Base-by-base conservation (phyloP, 1,140 invertebrate genomes). In the Ditylenchus dipsaci region DNA sequence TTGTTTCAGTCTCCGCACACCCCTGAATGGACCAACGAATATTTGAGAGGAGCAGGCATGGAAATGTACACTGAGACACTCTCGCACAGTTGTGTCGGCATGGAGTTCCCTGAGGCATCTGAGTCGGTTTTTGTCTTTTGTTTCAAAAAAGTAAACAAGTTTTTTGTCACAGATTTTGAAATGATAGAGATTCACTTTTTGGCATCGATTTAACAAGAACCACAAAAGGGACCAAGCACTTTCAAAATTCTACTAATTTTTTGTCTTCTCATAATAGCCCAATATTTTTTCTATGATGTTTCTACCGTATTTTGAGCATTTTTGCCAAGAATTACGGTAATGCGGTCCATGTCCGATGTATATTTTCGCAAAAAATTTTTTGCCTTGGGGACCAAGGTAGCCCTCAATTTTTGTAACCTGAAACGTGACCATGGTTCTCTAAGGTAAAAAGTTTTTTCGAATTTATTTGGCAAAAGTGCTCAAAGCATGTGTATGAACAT, bases 1-100 rank as follows among this genome's bases (percentile, higher is more conserved):
- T 1, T 19, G 62, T 76, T 86, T 78, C 88, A 96, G 93, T 95
- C 92, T 84, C 92, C 93, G 85, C 93, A 97, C 87, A 96, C 92
- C 86, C 92, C 95, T 87, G 90, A 92, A 84, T 99, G 96, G 96
- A 93, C 97, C 89, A 97, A 97, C 88, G 95, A 99, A 89, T 99
- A 99, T 88, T 90, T 98, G 84, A 91, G 97, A 87, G 96, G 96
- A 84, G 97, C 96, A 81, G 95, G 95, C 85, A 97, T 95, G 89
- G 95, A 98, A 89, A 78, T 76, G 75, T 75, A 75, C 58, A 78
- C 75, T 33, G 65, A 75, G 21, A 67, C 63, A 17, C 60, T 76
- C 43, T 78, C 75, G n/a, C 62, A 71, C 56, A 58, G 43, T 17
- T 76, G 74, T 70, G 53, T 75, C 26, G 93, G 93, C 86, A 96